Conservation (phyloP, 2,888 invertebrate genomes). For the Aleiodes leptofemur region DNA sequence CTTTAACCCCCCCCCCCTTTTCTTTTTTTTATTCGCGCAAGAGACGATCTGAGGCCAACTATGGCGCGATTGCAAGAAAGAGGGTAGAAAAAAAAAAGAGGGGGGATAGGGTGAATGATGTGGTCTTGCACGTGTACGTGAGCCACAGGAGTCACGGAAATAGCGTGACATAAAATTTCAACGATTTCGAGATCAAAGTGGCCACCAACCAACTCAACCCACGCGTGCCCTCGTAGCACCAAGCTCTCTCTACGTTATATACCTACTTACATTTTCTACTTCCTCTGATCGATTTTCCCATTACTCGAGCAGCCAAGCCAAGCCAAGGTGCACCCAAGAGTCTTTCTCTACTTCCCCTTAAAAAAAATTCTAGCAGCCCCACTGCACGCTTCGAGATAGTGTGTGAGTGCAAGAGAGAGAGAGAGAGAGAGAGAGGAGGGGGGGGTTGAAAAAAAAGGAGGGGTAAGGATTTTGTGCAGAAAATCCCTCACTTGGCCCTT, state of each 20-base stretch:
- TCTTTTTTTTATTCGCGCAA: neutral
- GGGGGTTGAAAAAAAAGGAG: neutral
- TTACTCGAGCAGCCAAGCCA: conserved; percentile 61
- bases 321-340: conserved; percentile 57
- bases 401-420: neutral
- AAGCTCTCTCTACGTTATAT: conserved; percentile 37
- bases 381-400: conserved; percentile 31
- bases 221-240: conserved; percentile 39
- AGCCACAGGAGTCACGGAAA: conserved; percentile 39
- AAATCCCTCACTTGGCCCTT: conserved; percentile 35
- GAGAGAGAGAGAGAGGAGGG: neutral
- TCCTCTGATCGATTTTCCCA: conserved; percentile 68
- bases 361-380: conserved; percentile 33
- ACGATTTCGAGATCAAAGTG: conserved; percentile 54
- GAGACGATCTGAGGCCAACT: conserved; percentile 11
- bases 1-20: neutral
- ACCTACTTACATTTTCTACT: conserved; percentile 50
- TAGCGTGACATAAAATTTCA: conserved; percentile 53
- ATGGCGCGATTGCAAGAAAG: neutral
- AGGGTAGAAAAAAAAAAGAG: neutral
- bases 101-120: neutral
- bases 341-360: conserved; percentile 31
- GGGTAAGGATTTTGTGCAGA: conserved; percentile 22
- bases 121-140: conserved; percentile 26
- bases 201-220: conserved; percentile 31